Evolutionary conservation across 2,113 vertebrate species (phyloP).

Genomic region (Psettodes erumei): DNA sequence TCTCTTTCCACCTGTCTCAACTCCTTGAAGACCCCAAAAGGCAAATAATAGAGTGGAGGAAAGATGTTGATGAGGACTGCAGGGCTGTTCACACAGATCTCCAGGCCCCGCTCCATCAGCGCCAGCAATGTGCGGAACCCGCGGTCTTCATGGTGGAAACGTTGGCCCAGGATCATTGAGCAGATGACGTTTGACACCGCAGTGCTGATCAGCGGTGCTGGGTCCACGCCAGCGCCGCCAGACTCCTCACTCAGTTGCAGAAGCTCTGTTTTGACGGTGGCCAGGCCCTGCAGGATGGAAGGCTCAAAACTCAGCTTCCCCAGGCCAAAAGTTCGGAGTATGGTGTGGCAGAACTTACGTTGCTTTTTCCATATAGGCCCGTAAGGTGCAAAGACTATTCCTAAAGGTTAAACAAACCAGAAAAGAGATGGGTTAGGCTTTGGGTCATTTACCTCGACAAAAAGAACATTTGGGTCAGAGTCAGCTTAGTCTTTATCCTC

Average conservation of each 20-base stretch:
- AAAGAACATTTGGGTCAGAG: background rate
- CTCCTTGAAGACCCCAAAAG: slow-evolving; percentile 90
- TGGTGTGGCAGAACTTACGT: slow-evolving; percentile 92
- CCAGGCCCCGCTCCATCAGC: slow-evolving; percentile 88
- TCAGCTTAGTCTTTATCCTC: background rate
- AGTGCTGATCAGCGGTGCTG: slow-evolving; percentile 84
- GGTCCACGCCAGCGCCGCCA: slow-evolving; percentile 76
- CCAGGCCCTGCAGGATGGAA: slow-evolving; percentile 88
- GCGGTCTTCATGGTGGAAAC: slow-evolving; percentile 88
- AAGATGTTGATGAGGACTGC: slow-evolving; percentile 91
- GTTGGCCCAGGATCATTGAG: slow-evolving; percentile 89
- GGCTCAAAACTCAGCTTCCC: slow-evolving; percentile 93
- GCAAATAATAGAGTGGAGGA: slow-evolving; percentile 91
- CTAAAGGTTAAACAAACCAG: slow-evolving; percentile 74
- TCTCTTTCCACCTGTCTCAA: slow-evolving; percentile 88
- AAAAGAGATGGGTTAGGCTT: background rate
- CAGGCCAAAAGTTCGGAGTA: slow-evolving; percentile 91
- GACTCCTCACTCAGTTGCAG: slow-evolving; percentile 72
- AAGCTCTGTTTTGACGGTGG: slow-evolving; percentile 88
- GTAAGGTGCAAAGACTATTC: slow-evolving; percentile 94
- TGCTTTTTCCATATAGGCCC: slow-evolving; percentile 92
- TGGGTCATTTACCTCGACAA: background rate
- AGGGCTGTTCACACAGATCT: slow-evolving; percentile 86
- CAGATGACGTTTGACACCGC: slow-evolving; percentile 95
- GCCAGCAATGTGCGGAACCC: slow-evolving; percentile 88